Conservation (phyloP, 2,888 invertebrate species). For the Ypsolopha scabrella region DNA sequence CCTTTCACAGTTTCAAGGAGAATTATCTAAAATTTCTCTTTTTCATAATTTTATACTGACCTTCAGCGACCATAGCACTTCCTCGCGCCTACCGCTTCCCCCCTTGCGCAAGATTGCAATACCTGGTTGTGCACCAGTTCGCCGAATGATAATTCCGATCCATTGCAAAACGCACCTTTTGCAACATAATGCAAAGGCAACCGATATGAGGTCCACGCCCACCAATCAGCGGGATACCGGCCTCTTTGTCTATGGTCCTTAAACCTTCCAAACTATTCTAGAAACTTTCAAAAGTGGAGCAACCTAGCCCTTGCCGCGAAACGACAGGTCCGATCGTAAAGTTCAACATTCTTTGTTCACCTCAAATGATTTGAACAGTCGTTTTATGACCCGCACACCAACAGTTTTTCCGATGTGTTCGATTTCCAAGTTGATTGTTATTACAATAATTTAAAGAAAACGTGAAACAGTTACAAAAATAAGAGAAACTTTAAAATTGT, state of each 20-base stretch:
- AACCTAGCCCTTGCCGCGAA: background rate
- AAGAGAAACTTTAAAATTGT: too few relatives aligned
- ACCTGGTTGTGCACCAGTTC: slow-evolving; percentile 62
- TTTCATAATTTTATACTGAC: slow-evolving; percentile 35
- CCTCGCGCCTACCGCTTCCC: slow-evolving; percentile 51
- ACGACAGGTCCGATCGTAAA: too few relatives aligned
- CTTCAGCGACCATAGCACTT: slow-evolving; percentile 49
- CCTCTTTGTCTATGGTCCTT: slow-evolving; percentile 38
- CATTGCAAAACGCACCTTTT: slow-evolving; percentile 52
- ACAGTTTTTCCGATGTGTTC: background rate
- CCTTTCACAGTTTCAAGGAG: too few relatives aligned
- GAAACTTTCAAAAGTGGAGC: slow-evolving; percentile 1
- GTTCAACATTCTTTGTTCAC: background rate
- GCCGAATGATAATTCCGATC: slow-evolving; percentile 64
- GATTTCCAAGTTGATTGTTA: background rate
- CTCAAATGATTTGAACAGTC: too few relatives aligned
- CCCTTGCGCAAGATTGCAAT: slow-evolving; percentile 44
- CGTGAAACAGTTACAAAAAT: too few relatives aligned
- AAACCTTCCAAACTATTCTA: background rate
- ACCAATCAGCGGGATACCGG: slow-evolving; percentile 38
- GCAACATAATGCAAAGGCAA: slow-evolving; percentile 56
- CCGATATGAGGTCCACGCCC: slow-evolving; percentile 57
- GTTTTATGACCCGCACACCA: too few relatives aligned
- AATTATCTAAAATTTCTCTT: background rate
- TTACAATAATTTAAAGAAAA: background rate